Percentiles rank a stretch among this genome's conserved stretches.
These are phyloP conservation scores for Heterodera filipjevi DNA, from an alignment of 2,888 invertebrate species.

Conservation along the genomic window DNA sequence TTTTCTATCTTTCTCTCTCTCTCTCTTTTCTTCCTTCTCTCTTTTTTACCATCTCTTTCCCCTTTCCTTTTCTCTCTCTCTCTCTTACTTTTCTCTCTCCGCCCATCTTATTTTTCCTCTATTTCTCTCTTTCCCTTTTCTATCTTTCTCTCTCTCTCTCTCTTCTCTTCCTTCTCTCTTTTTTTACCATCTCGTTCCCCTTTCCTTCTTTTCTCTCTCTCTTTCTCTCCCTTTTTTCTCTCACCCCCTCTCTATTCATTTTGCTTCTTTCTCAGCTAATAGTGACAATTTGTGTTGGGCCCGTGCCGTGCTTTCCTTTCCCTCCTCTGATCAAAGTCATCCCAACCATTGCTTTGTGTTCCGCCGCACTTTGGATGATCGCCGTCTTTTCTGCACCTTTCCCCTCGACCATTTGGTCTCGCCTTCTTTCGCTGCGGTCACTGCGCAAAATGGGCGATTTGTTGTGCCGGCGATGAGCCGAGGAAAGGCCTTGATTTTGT, in stretches of 20 bases:
- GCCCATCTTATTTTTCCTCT: too few species aligned
- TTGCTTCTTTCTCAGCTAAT: background rate
- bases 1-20: too few species aligned
- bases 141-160: too few species aligned
- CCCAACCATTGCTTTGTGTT: constrained; percentile 14
- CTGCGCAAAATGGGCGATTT: background rate
- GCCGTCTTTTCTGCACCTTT: constrained; percentile 25
- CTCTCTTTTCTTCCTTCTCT: too few species aligned
- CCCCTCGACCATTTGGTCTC: background rate
- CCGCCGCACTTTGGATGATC: constrained; percentile 8
- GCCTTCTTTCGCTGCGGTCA: background rate
- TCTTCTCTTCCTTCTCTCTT: too few species aligned
- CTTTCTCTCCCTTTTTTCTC: too few species aligned
- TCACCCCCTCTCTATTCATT: background rate
- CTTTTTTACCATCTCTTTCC: too few species aligned
- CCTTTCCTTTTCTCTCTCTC: too few species aligned
- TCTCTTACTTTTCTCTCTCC: too few species aligned
- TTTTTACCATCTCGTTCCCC: too few species aligned
- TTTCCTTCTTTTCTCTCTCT: too few species aligned
- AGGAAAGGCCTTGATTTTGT: constrained; percentile 15
- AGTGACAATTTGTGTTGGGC: constrained; percentile 16
- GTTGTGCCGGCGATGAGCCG: background rate
- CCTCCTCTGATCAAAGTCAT: background rate
- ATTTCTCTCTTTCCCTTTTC: too few species aligned
- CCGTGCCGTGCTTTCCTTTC: background rate